Evolutionary conservation across 2,113 vertebrate species (phyloP).

Genomic region (Melanerpes aurifrons): DNA sequence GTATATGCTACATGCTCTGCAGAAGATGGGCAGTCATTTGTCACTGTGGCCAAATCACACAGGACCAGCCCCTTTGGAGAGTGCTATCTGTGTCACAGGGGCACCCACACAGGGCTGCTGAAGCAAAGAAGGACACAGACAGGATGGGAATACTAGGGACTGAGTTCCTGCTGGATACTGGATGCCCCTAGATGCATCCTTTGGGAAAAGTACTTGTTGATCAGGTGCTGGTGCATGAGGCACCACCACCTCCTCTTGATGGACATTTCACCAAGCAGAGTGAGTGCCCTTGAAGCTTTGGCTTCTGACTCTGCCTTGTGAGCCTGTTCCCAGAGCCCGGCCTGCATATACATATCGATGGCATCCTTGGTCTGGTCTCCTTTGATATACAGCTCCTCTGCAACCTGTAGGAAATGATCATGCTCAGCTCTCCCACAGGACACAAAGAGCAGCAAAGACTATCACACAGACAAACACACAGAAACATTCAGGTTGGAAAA

Average conservation of each 20-base stretch:
- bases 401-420: conserved; percentile 77
- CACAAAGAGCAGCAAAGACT: background rate
- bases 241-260: background rate
- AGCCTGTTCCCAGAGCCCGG: conserved; percentile 92
- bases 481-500: no score
- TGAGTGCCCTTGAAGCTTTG: background rate
- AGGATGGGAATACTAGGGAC: background rate
- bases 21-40: background rate
- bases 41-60: background rate
- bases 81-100: background rate
- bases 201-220: background rate
- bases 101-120: background rate
- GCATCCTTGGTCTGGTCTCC: conserved; percentile 90
- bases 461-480: no score
- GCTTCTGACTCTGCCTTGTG: conserved; percentile 85
- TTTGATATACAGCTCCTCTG: conserved; percentile 90
- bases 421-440: background rate
- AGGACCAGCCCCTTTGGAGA: background rate
- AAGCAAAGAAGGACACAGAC: background rate
- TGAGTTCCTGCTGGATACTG: background rate
- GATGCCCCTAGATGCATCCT: background rate
- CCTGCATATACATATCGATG: conserved; percentile 94
- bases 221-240: background rate
- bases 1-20: background rate
- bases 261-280: background rate